Evolutionary conservation across 64 coral and sea anemone species (phyloP), one percentile per base, ranked within the genome.

Genomic region (Dendrophyllia cribrosa): DNA sequence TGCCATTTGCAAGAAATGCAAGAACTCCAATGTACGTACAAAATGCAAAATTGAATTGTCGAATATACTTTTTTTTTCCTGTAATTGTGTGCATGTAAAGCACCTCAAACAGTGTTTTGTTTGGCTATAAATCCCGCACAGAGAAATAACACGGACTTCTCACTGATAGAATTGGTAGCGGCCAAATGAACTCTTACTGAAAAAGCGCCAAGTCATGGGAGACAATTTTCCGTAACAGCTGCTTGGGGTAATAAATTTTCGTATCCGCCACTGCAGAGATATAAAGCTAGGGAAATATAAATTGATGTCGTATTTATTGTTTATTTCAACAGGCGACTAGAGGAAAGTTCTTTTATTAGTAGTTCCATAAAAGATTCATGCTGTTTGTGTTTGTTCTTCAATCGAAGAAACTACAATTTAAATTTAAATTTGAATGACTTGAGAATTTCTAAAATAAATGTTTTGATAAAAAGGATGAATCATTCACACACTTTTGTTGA

Each of bases 211-310:
- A 9, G 44, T 9, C 10, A 67, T 25, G 5, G 19, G 43, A 67
- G 61, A 23, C 24, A 80, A 43, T 82, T 68, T 66, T 22, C 15
- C 59, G 3, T 6, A 46, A n/a, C 56, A 82, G 59, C 43, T 64
- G 79, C 59, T 47, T n/a, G 14, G 34, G 12, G 44, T 48, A 43
- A 82, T 65, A 82, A 48, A 50, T 52, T 82, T 62, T 47, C 80
- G 19, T 68, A 21, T 68, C 45, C 3, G 59, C 58, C 2, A 34
- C 34, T 16, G 13, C 23, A 7, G 15, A 83, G 79, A 83, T 21
- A 66, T 65, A 8, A 83, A 78, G 51, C 49, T 24, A 79, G 23
- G 5, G 17, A 66, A 84, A 84, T 51, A 67, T 24, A 68, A 51
- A 67, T 84, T 84, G 60, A 45, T 50, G 44, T 63, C 62, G 8